Base-by-base conservation (phyloP, 2,113 vertebrate genomes). In the Sylvietta virens region DNA sequence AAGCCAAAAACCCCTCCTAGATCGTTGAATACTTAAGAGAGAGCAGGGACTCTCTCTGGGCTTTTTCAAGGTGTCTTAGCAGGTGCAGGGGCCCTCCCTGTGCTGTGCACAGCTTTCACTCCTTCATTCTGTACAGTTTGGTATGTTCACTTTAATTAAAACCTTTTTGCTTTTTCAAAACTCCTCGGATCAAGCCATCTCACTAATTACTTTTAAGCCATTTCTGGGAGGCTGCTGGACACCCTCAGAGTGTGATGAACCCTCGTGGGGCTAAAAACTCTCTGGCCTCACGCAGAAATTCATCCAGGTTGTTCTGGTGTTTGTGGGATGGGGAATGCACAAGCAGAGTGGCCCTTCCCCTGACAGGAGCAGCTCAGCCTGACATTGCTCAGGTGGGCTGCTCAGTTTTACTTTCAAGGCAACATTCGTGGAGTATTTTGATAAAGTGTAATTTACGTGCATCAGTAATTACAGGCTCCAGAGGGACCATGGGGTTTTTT, bases 261-360 rank as follows among this genome's bases (percentile, higher is more conserved):
- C 53, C 53, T 33, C 7, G 12, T 54, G 53, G 53, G 53, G 53
- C 51, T 54, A 33, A 54, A 54, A 33, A 1, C 30, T 21, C 11
- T 5, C 53, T 56, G 53, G 53, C 31, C 53, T 56, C 31, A 21
- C 2, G 12, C 53, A 56, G 53, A 33, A 56, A 14, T 33, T 20
- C 19, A 21, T 21, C 12, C 13, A 9, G 31, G 19, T 21, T 56
- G 53, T 9, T 14, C 5, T 19, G 40, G 27, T 24, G 4, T 27
- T 48, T 12, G 15, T 1, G 26, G 9, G 69, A 3, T 24, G 66
- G 70, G 48, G 16, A 16, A 30, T 3, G 27, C n/a, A 7, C 3
- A 8, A 4, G 37, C 10, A 13, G 31, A 0, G 0, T 23, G 81
- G 19, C 47, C 39, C 11, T 58, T 67, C 13, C 56, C 6, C 1